Percentiles rank a stretch among this genome's conserved stretches.
These are phyloP conservation scores for Lasioglossum albipes DNA, from an alignment of 1,140 invertebrate species.

Conservation along the genomic window DNA sequence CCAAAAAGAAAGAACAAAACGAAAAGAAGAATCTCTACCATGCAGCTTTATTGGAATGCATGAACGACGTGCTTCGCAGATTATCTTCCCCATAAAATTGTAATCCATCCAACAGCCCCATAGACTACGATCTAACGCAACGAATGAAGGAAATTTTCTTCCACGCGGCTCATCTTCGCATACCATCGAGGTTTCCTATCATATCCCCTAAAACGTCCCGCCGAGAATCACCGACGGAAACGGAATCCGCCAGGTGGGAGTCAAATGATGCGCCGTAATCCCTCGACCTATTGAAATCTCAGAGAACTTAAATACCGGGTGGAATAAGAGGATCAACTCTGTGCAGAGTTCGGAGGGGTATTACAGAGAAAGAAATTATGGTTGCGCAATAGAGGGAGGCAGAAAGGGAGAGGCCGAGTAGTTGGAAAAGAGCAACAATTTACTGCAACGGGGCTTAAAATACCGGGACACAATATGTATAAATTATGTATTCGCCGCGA, in stretches of 20 bases:
- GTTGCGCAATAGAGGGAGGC: neutral
- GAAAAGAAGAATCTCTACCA: no score
- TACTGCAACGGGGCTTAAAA: conserved; percentile 1
- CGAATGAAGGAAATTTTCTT: no score
- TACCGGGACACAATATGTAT: neutral
- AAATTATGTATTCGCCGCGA: conserved; percentile 3
- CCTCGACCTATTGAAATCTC: neutral
- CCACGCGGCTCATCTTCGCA: no score
- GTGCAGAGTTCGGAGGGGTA: neutral
- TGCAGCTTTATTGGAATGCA: no score
- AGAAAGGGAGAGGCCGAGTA: neutral
- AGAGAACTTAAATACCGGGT: neutral
- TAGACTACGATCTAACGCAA: no score
- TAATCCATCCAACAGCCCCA: no score
- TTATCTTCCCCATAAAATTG: no score
- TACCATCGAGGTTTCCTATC: no score
- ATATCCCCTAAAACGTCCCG: no score
- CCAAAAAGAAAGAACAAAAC: no score
- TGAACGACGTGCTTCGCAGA: no score
- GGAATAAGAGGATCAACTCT: neutral
- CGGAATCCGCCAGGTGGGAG: neutral
- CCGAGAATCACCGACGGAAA: neutral
- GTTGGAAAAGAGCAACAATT: conserved; percentile 1
- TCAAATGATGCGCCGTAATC: neutral
- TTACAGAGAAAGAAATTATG: neutral